Evolutionary conservation across 2,888 invertebrate species (phyloP).

Genomic region (Leptopilina myrica): DNA sequence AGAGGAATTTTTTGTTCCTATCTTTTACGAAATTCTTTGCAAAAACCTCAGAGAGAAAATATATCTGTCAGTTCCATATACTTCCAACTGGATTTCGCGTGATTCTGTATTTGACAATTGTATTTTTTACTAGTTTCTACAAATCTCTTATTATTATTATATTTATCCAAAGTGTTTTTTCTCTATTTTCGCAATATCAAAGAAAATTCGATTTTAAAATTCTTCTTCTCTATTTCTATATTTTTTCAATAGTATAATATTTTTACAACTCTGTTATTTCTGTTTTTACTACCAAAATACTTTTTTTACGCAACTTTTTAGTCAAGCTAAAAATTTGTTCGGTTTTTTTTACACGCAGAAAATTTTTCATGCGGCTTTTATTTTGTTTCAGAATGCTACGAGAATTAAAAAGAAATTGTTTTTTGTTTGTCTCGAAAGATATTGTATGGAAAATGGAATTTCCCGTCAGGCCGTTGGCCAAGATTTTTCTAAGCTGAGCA

Average conservation of each 20-base stretch:
- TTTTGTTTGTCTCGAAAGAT: too few species aligned
- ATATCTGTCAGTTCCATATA: constrained; percentile 12
- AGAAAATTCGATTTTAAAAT: neutral
- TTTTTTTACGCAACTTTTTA: too few species aligned
- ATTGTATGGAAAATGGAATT: too few species aligned
- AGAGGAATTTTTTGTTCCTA: neutral
- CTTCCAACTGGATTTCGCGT: neutral
- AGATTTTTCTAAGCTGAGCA: constrained; percentile 65
- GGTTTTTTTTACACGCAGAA: too few species aligned
- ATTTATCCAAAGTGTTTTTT: constrained; percentile 4
- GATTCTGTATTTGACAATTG: constrained; percentile 11
- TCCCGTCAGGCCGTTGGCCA: constrained; percentile 62
- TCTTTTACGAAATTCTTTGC: neutral
- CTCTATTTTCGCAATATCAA: neutral
- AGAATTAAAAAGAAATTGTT: too few species aligned
- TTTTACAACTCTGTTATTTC: too few species aligned
- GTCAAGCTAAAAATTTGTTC: too few species aligned
- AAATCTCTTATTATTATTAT: constrained; percentile 1
- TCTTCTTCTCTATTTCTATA: too few species aligned
- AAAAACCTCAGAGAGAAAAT: constrained; percentile 7
- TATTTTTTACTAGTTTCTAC: constrained; percentile 8
- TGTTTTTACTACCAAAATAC: too few species aligned
- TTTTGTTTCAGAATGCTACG: too few species aligned
- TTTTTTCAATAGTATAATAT: too few species aligned
- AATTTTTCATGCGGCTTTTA: too few species aligned